Base-by-base conservation (phyloP, 2,888 invertebrate species). In the Cheilosia impressa region DNA sequence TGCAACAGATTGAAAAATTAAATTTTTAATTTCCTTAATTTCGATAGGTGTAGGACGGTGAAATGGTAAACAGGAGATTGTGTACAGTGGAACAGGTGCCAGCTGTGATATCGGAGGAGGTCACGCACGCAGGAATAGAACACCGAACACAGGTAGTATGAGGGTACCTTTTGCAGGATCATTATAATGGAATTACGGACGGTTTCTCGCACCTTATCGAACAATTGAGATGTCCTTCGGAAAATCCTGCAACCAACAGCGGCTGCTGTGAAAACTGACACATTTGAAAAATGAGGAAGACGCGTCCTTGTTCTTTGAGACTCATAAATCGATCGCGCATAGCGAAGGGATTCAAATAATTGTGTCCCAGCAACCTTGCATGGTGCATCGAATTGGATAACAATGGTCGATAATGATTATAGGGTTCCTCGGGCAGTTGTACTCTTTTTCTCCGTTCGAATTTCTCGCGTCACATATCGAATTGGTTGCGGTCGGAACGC, bases 1-100 rank as follows among this genome's bases (percentile, higher is more conserved):
- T 77, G 81, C 81, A 81, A 85, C 85, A 85, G 85, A 85, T 85
- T 85, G 85, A 81, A 81, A 80, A 81, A 85, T 68, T 85, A 52
- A 81, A 81, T 85, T 81, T 81, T 85, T 81, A 81, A 85, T 85
- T 77, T 71, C 45, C 57, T 81, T 85, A 81, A 85, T 85, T 71
- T 62, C 38, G 34, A 22, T 53, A 15, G 66, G 34, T 55, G 63
- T 65, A 31, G 34, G 22, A 31, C 17, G 57, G 31, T 57, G 57
- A 58, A 17, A 53, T 62, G 52, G 22, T n/a, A 13, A 3, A 52
- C 52, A 24, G 31, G 50, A 24, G 4, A 31, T 45, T 45, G 38
- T 50, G 47, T 31, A 38, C 22, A 68, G 0, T 19, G 38, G 27
- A 73, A 80, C 81, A 81, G 85, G 72, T 85, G 85, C 68, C 79